Evolutionary conservation across 2,888 invertebrate genomes (phyloP).

Genomic region (Tolmerus cingulatus): DNA sequence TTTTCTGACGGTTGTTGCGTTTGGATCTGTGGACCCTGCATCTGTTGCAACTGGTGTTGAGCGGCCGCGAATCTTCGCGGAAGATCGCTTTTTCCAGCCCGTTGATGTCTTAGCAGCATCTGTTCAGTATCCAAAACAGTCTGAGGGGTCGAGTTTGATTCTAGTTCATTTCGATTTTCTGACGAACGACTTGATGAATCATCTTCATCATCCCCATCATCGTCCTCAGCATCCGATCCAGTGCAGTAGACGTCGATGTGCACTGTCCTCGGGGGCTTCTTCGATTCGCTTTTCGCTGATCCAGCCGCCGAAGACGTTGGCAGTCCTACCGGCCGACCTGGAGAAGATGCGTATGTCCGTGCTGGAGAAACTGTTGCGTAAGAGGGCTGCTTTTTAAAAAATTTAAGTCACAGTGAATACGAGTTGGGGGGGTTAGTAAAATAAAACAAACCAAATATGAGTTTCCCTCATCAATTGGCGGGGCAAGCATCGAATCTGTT

Average conservation of each 20-base stretch:
- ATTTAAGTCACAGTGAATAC: neutral
- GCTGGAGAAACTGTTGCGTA: slow-evolving; percentile 51
- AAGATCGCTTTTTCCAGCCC: slow-evolving; percentile 62
- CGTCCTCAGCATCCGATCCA: slow-evolving; percentile 67
- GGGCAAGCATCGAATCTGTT: slow-evolving; percentile 52
- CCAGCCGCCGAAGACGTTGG: slow-evolving; percentile 48
- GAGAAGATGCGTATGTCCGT: slow-evolving; percentile 59
- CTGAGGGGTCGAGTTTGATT: slow-evolving; percentile 68
- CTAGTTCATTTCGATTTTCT: slow-evolving; percentile 57
- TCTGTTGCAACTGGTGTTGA: slow-evolving; percentile 30
- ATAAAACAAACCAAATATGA: slow-evolving; percentile 57
- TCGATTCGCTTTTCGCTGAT: slow-evolving; percentile 54
- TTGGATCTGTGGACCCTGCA: neutral
- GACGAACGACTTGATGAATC: slow-evolving; percentile 55
- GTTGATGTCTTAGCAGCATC: slow-evolving; percentile 68
- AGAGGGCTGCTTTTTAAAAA: slow-evolving; percentile 50
- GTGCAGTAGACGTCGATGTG: slow-evolving; percentile 81
- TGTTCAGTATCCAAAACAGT: slow-evolving; percentile 73
- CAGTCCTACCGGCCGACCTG: slow-evolving; percentile 51
- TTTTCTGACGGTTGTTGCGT: neutral
- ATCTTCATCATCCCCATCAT: slow-evolving; percentile 55
- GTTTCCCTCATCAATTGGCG: slow-evolving; percentile 60
- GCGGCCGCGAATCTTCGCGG: slow-evolving; percentile 60
- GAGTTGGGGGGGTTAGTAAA: neutral
- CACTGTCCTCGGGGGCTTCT: slow-evolving; percentile 70